Base-by-base conservation (phyloP, 2,113 vertebrate genomes). In the Puffinus mauretanicus region DNA sequence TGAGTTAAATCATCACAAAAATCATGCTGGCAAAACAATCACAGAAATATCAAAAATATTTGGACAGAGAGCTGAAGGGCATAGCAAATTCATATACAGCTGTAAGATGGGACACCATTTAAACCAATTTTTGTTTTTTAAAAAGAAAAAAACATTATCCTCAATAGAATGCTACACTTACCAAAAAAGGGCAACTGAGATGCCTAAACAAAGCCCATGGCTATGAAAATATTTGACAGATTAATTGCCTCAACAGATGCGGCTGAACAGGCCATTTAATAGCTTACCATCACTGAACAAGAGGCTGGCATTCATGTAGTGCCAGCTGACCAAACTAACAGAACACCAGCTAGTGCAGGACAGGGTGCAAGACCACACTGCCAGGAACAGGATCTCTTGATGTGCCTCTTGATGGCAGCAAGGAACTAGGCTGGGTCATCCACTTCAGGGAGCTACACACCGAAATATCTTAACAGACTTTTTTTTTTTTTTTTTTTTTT, bases 241-340 rank as follows among this genome's bases (percentile, higher is more conserved):
- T 51, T 11, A 13, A 36, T 5, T 17, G 73, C 15, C 81, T 71
- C 18, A 66, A 24, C 26, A 57, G 64, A 47, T 3, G 13, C 2
- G 1, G 29, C 67, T 65, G 52, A 82, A 38, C 27, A 62, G 61
- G 60, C 27, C 6, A 0, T 22, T 34, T n/a, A 49, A 10, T 3
- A 42, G 47, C 9, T 67, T 0, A 27, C 70, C 75, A 54, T 1
- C 70, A 16, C 17, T 1, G 34, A 65, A 26, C 0, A 3, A n/a
- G 75, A 58, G 42, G 11, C 20, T 27, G 58, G 30, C 32, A 12
- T 21, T 60, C 70, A 14, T 18, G 12, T 6, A 26, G 58, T 34
- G 47, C 62, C 77, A 76, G 83, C 11, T 40, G 16, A 38, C 3
- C 3, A 2, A 22, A 13, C 38, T 14, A 34, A 26, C n/a, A 54